phyloP scores from a whole-genome alignment of 2,113 vertebrate genomes.

The Ascaphus truei region DNA sequence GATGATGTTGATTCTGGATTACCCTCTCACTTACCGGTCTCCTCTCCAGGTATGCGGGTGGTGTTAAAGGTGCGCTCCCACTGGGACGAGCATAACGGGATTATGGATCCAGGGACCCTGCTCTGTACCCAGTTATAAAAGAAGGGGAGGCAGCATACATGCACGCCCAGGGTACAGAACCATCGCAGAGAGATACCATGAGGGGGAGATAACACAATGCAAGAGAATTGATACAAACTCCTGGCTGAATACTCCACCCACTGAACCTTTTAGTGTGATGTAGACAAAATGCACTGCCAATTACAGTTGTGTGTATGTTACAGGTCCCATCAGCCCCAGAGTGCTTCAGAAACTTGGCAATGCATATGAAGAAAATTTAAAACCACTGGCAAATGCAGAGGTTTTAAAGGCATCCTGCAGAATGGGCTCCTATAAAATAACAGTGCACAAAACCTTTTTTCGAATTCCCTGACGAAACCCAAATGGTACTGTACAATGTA shows the following conservation, averaged over 20 bases:
- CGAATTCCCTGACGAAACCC: no score
- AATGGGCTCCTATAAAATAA: no score
- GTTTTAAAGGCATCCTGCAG: no score
- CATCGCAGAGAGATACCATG: conserved; percentile 13
- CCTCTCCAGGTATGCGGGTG: conserved; percentile 71
- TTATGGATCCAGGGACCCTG: conserved; percentile 65
- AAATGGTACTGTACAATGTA: no score
- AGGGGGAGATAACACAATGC: conserved; percentile 23
- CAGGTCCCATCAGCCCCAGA: no score
- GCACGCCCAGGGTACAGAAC: conserved; percentile 1
- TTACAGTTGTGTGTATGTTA: no score
- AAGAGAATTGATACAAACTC: not conserved
- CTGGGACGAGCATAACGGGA: conserved; percentile 77
- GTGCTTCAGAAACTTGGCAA: no score
- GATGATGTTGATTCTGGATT: not conserved
- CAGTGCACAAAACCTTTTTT: no score
- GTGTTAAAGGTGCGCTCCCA: conserved; percentile 79
- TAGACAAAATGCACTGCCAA: no score
- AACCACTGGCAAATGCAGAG: no score
- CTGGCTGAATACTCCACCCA: not conserved
- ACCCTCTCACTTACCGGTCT: conserved; percentile 62
- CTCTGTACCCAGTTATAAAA: conserved; percentile 55
- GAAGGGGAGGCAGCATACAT: not conserved
- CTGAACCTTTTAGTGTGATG: no score
- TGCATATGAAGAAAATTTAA: no score